Percentiles rank a stretch among this genome's conserved stretches.
These are phyloP conservation scores for Tupaia chinensis DNA, from an alignment of 2,113 vertebrate genomes.

Conservation along the genomic window DNA sequence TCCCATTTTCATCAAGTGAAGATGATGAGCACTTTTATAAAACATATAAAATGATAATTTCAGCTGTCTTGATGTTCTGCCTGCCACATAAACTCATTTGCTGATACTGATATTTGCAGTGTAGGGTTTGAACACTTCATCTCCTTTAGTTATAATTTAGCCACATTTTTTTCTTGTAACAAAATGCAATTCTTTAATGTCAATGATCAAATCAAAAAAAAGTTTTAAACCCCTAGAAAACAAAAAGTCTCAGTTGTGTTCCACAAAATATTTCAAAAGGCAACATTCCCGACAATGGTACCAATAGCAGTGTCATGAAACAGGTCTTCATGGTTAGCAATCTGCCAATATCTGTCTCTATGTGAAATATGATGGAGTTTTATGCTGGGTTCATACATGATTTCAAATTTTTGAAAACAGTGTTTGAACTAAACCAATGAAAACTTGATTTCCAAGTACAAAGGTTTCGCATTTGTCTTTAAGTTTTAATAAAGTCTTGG, in stretches of 20 bases:
- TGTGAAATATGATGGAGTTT: not conserved
- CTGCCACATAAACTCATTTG: not conserved
- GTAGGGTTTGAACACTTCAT: not conserved
- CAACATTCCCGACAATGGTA: not conserved
- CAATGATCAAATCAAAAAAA: not conserved
- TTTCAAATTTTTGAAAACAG: constrained; percentile 12
- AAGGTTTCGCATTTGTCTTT: not conserved
- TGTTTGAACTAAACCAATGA: not conserved
- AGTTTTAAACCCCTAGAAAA: not conserved
- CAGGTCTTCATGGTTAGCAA: not conserved
- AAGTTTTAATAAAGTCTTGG: constrained; percentile 1
- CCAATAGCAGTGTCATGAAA: not conserved
- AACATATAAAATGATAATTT: not conserved
- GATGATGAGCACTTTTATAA: not conserved
- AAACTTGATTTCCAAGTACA: not conserved
- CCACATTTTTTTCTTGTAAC: not conserved
- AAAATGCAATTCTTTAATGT: not conserved
- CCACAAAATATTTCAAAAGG: not conserved
- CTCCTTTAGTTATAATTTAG: not conserved
- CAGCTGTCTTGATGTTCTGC: not conserved
- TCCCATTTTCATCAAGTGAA: not conserved
- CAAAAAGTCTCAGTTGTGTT: not conserved
- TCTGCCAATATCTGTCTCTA: not conserved
- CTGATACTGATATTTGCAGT: not conserved
- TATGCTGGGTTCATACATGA: not conserved